Percentiles rank a stretch among this genome's conserved stretches.
Conservation (phyloP, 2,113 vertebrate genomes). For the Sceloporus undulatus region DNA sequence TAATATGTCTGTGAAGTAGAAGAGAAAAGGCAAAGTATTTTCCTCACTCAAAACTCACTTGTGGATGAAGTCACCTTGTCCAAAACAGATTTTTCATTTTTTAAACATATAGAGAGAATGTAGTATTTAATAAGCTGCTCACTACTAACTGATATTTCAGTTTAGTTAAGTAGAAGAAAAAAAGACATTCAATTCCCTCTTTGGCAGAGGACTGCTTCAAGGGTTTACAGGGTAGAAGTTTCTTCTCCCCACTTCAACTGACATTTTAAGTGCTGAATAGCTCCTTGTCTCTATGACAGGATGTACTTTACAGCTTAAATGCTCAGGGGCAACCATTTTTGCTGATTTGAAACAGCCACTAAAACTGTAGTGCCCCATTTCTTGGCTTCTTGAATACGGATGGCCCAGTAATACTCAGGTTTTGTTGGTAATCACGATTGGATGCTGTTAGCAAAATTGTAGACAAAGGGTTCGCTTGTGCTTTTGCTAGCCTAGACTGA, state of each 20-base stretch:
- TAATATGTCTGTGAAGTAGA: background rate
- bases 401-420: constrained; percentile 36
- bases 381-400: constrained; percentile 43
- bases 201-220: constrained; percentile 63
- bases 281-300: constrained; percentile 56
- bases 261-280: constrained; percentile 64
- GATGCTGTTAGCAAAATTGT: background rate
- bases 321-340: constrained; percentile 39
- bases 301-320: constrained; percentile 24
- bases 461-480: constrained; percentile 16
- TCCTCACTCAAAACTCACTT: background rate
- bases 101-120: constrained; percentile 25
- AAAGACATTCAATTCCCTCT: constrained; percentile 72
- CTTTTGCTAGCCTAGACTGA: constrained; percentile 1
- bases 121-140: constrained; percentile 52
- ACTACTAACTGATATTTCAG: constrained; percentile 59
- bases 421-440: constrained; percentile 27
- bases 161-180: constrained; percentile 30
- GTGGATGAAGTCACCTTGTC: constrained; percentile 16
- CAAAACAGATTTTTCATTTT: constrained; percentile 42
- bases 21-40: background rate
- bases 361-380: constrained; percentile 7
- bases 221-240: constrained; percentile 59
- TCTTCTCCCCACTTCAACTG: constrained; percentile 58
- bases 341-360: constrained; percentile 35